phyloP scores from a whole-genome alignment of 1,140 invertebrate genomes.

The Drosophila malerkotliana region DNA sequence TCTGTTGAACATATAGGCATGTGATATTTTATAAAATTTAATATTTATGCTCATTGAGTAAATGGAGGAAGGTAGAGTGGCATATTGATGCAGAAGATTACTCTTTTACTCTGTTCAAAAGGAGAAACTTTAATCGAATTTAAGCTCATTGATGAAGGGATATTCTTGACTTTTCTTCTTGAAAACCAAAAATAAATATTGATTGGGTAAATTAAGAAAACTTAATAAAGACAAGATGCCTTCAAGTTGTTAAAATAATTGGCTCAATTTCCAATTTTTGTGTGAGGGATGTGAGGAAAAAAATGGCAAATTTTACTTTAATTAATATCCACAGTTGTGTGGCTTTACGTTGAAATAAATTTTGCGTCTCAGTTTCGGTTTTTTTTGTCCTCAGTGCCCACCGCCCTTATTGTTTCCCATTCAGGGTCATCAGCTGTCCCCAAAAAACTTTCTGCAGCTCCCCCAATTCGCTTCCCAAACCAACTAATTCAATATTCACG shows the following conservation, averaged over 20 bases:
- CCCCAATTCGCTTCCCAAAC: constrained; percentile 2
- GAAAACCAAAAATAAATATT: constrained; percentile 5
- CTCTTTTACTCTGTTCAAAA: not conserved
- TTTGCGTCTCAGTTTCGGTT: constrained; percentile 15
- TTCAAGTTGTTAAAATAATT: constrained; percentile 3
- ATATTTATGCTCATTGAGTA: constrained; percentile 17
- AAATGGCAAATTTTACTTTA: constrained; percentile 6
- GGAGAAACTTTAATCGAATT: not conserved
- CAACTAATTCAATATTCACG: constrained; percentile 76
- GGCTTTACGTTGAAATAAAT: constrained; percentile 24
- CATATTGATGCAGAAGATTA: not conserved
- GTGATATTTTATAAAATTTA: constrained; percentile 34
- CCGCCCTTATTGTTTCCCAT: constrained; percentile 28
- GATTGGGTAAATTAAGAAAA: not conserved
- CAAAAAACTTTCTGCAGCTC: constrained; percentile 25
- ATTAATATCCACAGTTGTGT: constrained; percentile 3
- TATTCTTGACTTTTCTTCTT: not conserved
- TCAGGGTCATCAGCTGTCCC: constrained; percentile 34
- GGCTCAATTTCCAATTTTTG: not conserved
- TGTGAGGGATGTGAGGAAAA: not conserved
- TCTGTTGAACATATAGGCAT: constrained; percentile 16
- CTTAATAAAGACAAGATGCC: not conserved
- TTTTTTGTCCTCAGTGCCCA: constrained; percentile 6
- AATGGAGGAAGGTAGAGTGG: constrained; percentile 7
- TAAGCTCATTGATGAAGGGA: not conserved